A percentile compares a stretch with the other conserved stretches of the same genome.
Conservation (phyloP, 2,797 vertebrate species). For the Spinibarbus caldwelli region DNA sequence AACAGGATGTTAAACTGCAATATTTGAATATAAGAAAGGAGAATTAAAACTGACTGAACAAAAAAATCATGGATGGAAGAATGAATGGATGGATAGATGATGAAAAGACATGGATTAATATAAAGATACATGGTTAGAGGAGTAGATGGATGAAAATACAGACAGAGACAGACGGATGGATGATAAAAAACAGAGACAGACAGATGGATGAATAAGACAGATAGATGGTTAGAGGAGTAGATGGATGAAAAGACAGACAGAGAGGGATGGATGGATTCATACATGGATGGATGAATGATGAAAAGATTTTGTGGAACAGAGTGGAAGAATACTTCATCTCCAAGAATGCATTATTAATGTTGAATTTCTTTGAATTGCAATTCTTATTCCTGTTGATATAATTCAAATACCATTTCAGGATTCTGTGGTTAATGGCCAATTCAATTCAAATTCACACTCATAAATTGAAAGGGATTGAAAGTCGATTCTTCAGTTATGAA, state of each 20-base stretch:
- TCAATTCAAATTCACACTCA: neutral
- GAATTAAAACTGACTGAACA: too few species aligned
- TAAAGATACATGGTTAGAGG: too few species aligned
- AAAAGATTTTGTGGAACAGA: too few species aligned
- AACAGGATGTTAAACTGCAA: neutral
- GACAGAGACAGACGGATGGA: too few species aligned
- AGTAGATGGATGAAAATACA: too few species aligned
- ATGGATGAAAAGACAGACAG: too few species aligned
- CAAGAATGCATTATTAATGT: neutral
- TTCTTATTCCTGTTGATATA: neutral
- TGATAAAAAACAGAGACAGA: too few species aligned
- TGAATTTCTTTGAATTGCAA: neutral
- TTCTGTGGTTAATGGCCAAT: neutral
- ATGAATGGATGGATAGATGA: neutral
- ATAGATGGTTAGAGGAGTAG: too few species aligned
- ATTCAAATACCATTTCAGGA: neutral
- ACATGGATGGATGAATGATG: neutral
- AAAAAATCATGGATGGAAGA: too few species aligned
- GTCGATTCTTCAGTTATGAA: too few species aligned
- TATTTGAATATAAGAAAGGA: neutral
- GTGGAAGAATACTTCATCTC: neutral
- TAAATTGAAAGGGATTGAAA: neutral
- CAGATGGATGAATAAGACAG: too few species aligned
- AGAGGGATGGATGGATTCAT: neutral
- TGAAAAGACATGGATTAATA: too few species aligned